Percentiles rank a stretch among this genome's conserved stretches.
These are phyloP conservation scores for Brachypalpus laphriformis DNA, from an alignment of 2,888 invertebrate species.

Conservation along the genomic window DNA sequence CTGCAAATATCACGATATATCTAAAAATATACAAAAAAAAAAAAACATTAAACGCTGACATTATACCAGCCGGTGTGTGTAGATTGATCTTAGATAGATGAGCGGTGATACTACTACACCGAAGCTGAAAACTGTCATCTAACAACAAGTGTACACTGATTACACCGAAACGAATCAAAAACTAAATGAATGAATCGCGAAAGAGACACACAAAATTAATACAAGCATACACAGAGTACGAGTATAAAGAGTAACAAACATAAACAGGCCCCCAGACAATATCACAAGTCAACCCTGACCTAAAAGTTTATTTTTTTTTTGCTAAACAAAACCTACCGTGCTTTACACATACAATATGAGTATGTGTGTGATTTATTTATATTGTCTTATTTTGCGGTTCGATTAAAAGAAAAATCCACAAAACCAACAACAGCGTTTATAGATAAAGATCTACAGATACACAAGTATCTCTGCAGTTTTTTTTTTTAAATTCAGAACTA, in stretches of 20 bases:
- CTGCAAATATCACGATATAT: constrained; percentile 58
- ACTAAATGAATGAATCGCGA: constrained; percentile 59
- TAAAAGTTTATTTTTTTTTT: constrained; percentile 78
- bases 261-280: constrained; percentile 75
- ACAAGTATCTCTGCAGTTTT: constrained; percentile 17
- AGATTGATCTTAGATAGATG: constrained; percentile 25
- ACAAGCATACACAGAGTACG: constrained; percentile 68
- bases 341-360: constrained; percentile 13
- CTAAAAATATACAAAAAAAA: constrained; percentile 22
- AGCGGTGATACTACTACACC: constrained; percentile 26
- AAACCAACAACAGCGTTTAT: constrained; percentile 6
- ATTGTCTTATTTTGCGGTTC: constrained; percentile 65
- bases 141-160: constrained; percentile 32
- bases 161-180: constrained; percentile 45
- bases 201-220: constrained; percentile 56
- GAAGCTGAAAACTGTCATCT: constrained; percentile 54
- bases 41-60: constrained; percentile 20
- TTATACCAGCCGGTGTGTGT: constrained; percentile 32
- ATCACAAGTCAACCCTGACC: constrained; percentile 82
- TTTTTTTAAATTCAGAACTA: constrained; percentile 37
- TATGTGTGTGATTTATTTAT: constrained; percentile 58
- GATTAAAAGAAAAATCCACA: constrained; percentile 33
- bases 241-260: constrained; percentile 75
- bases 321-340: constrained; percentile 51
- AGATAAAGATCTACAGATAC: constrained; percentile 57